Evolutionary conservation across 2,113 vertebrate genomes (phyloP).

Genomic region (Antechinus flavipes): DNA sequence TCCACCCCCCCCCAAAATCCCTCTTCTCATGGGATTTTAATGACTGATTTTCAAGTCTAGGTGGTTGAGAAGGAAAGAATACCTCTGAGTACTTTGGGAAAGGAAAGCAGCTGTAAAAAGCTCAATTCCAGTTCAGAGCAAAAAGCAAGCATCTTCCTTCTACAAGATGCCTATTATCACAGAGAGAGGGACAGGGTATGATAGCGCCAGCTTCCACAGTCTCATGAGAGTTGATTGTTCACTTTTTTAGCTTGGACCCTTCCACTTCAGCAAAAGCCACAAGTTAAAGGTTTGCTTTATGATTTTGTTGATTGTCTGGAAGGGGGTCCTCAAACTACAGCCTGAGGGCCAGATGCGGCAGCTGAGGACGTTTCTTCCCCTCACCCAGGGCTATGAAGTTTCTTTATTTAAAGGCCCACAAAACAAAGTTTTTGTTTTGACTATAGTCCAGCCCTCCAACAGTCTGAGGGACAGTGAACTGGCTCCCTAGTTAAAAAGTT

Average conservation of each 20-base stretch:
- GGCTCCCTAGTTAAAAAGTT: too few species aligned
- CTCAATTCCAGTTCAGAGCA: background rate
- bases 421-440: too few species aligned
- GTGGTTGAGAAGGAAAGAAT: background rate
- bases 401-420: too few species aligned
- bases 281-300: background rate
- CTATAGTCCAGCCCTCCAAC: too few species aligned
- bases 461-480: too few species aligned
- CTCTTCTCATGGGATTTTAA: conserved; percentile 1
- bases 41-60: conserved; percentile 36
- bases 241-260: background rate
- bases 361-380: too few species aligned
- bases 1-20: background rate
- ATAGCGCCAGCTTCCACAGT: background rate
- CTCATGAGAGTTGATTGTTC: background rate
- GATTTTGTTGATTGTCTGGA: background rate
- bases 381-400: too few species aligned
- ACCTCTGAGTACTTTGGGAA: conserved; percentile 11
- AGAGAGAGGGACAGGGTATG: background rate
- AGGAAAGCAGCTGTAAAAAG: background rate
- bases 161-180: background rate
- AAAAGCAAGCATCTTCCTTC: conserved; percentile 17
- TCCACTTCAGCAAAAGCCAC: background rate
- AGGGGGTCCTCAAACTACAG: too few species aligned
- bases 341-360: too few species aligned